A percentile compares a stretch with the other conserved stretches of the same genome.
Evolutionary conservation across 2,113 vertebrate species (phyloP).

Genomic region (Scopus umbretta): DNA sequence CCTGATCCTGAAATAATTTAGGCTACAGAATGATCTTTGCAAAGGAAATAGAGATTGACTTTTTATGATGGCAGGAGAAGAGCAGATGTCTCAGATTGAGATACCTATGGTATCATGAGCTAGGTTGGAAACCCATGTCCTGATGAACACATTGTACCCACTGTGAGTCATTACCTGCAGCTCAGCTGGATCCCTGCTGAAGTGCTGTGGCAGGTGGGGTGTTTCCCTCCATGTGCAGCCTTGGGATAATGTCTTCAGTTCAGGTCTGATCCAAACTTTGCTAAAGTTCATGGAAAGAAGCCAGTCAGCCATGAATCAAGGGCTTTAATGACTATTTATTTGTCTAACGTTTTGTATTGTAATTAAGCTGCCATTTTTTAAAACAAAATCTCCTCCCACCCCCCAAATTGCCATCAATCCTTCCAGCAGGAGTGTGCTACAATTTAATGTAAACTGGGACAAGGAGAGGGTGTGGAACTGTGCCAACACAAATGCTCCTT

Average conservation of each 20-base stretch:
- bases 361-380: constrained; percentile 18
- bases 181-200: neutral
- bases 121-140: neutral
- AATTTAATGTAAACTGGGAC: constrained; percentile 8
- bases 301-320: neutral
- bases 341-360: constrained; percentile 21
- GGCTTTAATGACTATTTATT: constrained; percentile 29
- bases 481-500: constrained; percentile 14
- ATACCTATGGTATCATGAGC: neutral
- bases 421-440: neutral
- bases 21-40: neutral
- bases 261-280: neutral
- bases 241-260: neutral
- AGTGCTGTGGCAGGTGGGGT: fast-evolving
- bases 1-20: neutral
- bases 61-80: neutral
- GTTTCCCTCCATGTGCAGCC: neutral
- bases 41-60: neutral
- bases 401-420: neutral
- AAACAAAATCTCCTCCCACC: neutral
- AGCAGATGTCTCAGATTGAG: neutral
- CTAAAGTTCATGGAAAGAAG: neutral
- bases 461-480: neutral
- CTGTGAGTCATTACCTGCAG: fast-evolving
- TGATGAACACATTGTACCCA: neutral